Conservation (phyloP, 2,797 vertebrate species). For the Stomatorhinus walkeri region DNA sequence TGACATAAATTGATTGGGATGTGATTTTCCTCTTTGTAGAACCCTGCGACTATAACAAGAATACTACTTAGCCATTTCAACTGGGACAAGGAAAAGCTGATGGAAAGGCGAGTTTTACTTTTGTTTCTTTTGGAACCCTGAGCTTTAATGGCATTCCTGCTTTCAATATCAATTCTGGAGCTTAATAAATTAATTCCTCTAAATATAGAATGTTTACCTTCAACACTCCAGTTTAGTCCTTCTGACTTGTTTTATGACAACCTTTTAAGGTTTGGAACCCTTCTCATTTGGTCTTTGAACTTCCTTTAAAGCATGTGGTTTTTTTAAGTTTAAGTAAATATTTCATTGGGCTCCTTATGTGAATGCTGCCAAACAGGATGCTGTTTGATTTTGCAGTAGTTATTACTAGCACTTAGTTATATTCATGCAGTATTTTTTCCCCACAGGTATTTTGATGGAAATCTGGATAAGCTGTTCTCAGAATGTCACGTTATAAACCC, state of each 20-base stretch:
- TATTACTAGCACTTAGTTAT: background rate
- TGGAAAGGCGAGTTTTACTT: conserved; percentile 81
- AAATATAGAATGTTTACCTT: background rate
- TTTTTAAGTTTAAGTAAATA: background rate
- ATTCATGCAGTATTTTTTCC: conserved; percentile 23
- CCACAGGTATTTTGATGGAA: conserved; percentile 95
- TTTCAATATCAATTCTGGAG: background rate
- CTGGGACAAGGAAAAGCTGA: conserved; percentile 99
- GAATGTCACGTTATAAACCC: conserved; percentile 99
- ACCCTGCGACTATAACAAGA: conserved; percentile 97
- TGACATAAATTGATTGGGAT: background rate
- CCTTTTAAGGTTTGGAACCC: background rate
- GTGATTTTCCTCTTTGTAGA: conserved; percentile 57
- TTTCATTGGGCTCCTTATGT: background rate
- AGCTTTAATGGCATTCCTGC: background rate
- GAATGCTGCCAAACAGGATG: background rate
- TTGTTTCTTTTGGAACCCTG: background rate
- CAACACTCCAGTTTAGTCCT: background rate
- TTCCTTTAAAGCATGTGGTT: background rate
- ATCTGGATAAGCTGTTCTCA: conserved; percentile 98
- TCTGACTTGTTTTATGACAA: background rate
- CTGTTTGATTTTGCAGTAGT: background rate
- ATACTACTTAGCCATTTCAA: conserved; percentile 99
- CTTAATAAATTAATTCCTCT: background rate
- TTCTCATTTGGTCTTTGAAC: background rate